Conservation (phyloP, 2,888 invertebrate species). For the Iphiclides podalirius region DNA sequence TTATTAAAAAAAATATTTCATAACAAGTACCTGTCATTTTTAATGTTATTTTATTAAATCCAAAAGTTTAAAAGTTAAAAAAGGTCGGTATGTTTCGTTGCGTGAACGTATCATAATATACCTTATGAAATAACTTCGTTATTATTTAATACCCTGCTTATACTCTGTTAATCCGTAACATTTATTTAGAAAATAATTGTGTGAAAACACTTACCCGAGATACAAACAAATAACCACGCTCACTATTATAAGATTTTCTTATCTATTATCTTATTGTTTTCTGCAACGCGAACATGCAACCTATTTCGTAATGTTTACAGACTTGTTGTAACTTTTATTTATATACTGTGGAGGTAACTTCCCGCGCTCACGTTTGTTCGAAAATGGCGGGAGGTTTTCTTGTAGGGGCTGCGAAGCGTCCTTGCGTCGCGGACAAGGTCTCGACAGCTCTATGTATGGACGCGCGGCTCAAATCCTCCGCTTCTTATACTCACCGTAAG, state of each 20-base stretch:
- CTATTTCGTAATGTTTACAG: conserved; percentile 19
- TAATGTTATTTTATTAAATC: too few relatives aligned
- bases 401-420: conserved; percentile 65
- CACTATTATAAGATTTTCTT: conserved; percentile 15
- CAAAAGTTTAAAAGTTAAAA: too few relatives aligned
- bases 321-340: conserved; percentile 21
- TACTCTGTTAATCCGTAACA: too few relatives aligned
- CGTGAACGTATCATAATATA: too few relatives aligned
- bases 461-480: conserved; percentile 57
- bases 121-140: too few relatives aligned
- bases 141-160: too few relatives aligned
- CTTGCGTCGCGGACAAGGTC: conserved; percentile 75
- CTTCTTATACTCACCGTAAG: conserved; percentile 63
- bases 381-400: conserved; percentile 65
- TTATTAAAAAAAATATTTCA: too few relatives aligned
- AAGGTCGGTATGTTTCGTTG: too few relatives aligned
- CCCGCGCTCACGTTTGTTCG: conserved; percentile 58
- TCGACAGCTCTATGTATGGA: conserved; percentile 60
- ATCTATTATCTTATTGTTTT: conserved; percentile 18
- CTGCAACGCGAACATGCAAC: conserved; percentile 4
- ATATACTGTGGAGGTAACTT: conserved; percentile 45
- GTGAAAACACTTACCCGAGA: conserved; percentile 20
- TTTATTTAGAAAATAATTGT: too few relatives aligned
- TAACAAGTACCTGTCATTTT: too few relatives aligned
- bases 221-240: conserved; percentile 15